Base-by-base conservation (phyloP, 2,797 vertebrate genomes). In the Eurystomus glaucurus region DNA sequence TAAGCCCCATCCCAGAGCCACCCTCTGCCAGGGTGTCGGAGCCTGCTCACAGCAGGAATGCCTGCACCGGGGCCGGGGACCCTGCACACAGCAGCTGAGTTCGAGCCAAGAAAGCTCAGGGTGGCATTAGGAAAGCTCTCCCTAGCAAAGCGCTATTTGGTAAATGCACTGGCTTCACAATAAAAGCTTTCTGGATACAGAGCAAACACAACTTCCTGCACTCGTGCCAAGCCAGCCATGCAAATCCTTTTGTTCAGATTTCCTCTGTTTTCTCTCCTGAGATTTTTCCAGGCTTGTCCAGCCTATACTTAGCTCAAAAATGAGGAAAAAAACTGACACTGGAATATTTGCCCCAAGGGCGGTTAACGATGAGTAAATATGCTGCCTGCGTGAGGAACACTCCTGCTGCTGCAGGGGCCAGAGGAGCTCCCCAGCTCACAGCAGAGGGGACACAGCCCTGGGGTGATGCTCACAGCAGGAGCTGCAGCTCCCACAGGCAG, bases 391-490 rank as follows among this genome's bases (percentile, higher is more conserved):
- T n/a, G 29, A 65, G 60, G 54, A 55, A 0, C 46, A 31, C 0
- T 1, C 0, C 19, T 14, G 60, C 26, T 9, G 14, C 2, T 12
- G n/a, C 21, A 9, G 0, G 37, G 39, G 52, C 54, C 7, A 1
- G 64, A 41, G 60, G 45, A 64, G 2, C n/a, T 72, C 17, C 52
- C 39, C 78, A 45, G 58, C 2, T 5, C 1, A 0, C 0, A 2
- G 31, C 6, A 4, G 52, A 50, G 25, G 31, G 45, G 43, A 6
- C 2, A 0, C 0, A 3, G 64, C 39, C 48, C 58, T 0, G 0
- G 31, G 41, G 7, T 57, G 74, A 16, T 39, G 65, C 46, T n/a
- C 28, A 0, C 0, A 2, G 22, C 0, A 0, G 6, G 26, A n/a
- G 46, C 14, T 33, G 11, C 4, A 37, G 37, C 0, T 83, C 37